A percentile compares a stretch with the other conserved stretches of the same genome.
phyloP scores from a whole-genome alignment of 2,888 invertebrate species.

The Agrochola lota region DNA sequence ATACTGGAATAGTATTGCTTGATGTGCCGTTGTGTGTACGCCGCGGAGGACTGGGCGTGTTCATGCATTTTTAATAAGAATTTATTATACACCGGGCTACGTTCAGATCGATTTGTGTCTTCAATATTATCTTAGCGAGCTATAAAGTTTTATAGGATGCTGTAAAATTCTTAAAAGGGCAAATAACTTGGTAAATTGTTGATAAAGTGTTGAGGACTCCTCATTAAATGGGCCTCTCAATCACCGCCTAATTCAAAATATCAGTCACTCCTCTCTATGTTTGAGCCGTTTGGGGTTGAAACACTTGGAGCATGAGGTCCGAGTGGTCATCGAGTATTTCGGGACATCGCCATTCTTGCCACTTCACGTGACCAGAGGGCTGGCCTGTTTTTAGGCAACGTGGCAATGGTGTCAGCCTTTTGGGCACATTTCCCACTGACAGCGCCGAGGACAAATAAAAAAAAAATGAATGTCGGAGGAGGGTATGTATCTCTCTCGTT shows the following conservation, averaged over 20 bases:
- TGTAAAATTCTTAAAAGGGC: conserved; percentile 4
- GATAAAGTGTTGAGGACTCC: not conserved
- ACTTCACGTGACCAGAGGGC: not conserved
- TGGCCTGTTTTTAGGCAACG: not conserved
- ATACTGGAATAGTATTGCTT: not conserved
- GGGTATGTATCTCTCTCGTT: no score
- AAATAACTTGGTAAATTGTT: conserved; percentile 16
- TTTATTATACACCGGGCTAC: conserved; percentile 58
- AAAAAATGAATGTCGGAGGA: no score
- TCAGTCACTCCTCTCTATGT: no score
- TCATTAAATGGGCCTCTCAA: no score
- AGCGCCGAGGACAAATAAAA: no score
- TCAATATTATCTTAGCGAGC: conserved; percentile 42
- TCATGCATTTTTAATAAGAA: conserved; percentile 69
- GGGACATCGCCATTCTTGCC: no score
- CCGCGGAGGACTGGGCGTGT: conserved; percentile 52
- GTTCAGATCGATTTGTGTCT: conserved; percentile 57
- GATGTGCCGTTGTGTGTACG: conserved; percentile 11
- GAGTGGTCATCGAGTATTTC: no score
- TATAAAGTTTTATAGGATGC: conserved; percentile 28
- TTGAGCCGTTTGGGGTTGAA: no score
- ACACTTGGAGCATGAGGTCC: no score
- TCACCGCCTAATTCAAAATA: no score
- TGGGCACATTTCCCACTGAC: no score
- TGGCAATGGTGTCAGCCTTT: not conserved